These are phyloP conservation scores for Astropecten irregularis DNA, from an alignment of 53 echinoderm and acorn worm species.

Conservation along the genomic window DNA sequence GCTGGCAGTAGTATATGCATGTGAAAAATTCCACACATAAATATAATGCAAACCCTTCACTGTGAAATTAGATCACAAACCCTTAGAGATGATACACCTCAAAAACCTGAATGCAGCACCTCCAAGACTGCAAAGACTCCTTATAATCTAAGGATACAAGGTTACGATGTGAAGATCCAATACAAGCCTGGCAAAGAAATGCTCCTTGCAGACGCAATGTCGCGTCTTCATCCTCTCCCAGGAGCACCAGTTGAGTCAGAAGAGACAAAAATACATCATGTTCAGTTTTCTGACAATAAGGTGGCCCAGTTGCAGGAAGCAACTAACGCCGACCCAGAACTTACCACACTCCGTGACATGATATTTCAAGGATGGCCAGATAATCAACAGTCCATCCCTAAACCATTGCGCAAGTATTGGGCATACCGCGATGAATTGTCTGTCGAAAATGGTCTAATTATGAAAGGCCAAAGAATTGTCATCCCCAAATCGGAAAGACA, in stretches of 20 bases:
- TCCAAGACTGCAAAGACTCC: slow-evolving; percentile 65
- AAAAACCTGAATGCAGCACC: slow-evolving; percentile 73
- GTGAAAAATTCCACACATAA: slow-evolving; percentile 78
- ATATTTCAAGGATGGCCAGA: slow-evolving; percentile 71
- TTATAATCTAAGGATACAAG: slow-evolving; percentile 63
- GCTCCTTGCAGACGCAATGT: slow-evolving; percentile 67
- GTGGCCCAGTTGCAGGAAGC: slow-evolving; percentile 33
- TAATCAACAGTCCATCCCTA: slow-evolving; percentile 39
- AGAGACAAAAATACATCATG: slow-evolving; percentile 39
- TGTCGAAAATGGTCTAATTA: slow-evolving; percentile 45
- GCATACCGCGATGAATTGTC: slow-evolving; percentile 53
- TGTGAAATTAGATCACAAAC: slow-evolving; percentile 66
- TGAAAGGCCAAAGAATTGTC: slow-evolving; percentile 59
- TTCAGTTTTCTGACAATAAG: slow-evolving; percentile 61
- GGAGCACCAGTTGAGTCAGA: slow-evolving; percentile 26
- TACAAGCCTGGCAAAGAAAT: slow-evolving; percentile 75
- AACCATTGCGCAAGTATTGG: slow-evolving; percentile 54
- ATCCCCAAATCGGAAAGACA: slow-evolving; percentile 41
- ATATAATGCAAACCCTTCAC: slow-evolving; percentile 60
- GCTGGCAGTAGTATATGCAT: slow-evolving; percentile 68
- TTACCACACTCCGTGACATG: slow-evolving; percentile 55
- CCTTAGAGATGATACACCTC: slow-evolving; percentile 70
- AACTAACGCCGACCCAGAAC: slow-evolving; percentile 58
- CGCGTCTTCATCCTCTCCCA: slow-evolving; percentile 58
- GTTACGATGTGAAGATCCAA: slow-evolving; percentile 52